Evolutionary conservation across 30 jellyfish, hydroid and myxozoan genomes (phyloP).

Genomic region (Pelagia noctiluca): DNA sequence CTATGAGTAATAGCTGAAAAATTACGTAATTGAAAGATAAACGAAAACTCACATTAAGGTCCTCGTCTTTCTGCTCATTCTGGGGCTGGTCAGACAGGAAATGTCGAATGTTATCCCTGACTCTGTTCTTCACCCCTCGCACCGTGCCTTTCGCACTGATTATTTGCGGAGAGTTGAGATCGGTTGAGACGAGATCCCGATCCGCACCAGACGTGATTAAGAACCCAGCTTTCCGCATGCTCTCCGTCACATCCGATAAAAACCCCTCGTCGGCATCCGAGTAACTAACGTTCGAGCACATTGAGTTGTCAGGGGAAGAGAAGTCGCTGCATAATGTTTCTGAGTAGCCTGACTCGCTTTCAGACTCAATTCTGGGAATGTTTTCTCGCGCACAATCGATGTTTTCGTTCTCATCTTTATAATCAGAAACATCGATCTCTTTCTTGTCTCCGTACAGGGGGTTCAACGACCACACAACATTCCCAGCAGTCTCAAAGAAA

Average conservation of each 20-base stretch:
- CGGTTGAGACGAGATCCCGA: neutral
- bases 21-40: no score
- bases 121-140: slow-evolving; percentile 90
- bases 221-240: slow-evolving; percentile 34
- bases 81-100: slow-evolving; percentile 62
- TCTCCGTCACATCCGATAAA: neutral
- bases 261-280: slow-evolving; percentile 12
- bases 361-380: slow-evolving; percentile 21
- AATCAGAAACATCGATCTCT: neutral
- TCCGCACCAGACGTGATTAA: neutral
- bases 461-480: slow-evolving; percentile 52
- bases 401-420: neutral
- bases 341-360: slow-evolving; percentile 76
- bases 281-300: slow-evolving; percentile 15
- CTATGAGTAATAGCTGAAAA: no score
- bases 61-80: no score
- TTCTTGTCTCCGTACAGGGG: slow-evolving; percentile 41
- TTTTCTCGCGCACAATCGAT: neutral
- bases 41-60: no score
- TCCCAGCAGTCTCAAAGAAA: slow-evolving; percentile 10
- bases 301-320: slow-evolving; percentile 51
- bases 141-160: slow-evolving; percentile 87
- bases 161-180: slow-evolving; percentile 50
- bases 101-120: slow-evolving; percentile 53
- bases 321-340: slow-evolving; percentile 60